Percentiles rank a stretch among this genome's conserved stretches.
These are phyloP conservation scores for Xiphophorus hellerii DNA, from an alignment of 2,113 vertebrate species.

Conservation along the genomic window DNA sequence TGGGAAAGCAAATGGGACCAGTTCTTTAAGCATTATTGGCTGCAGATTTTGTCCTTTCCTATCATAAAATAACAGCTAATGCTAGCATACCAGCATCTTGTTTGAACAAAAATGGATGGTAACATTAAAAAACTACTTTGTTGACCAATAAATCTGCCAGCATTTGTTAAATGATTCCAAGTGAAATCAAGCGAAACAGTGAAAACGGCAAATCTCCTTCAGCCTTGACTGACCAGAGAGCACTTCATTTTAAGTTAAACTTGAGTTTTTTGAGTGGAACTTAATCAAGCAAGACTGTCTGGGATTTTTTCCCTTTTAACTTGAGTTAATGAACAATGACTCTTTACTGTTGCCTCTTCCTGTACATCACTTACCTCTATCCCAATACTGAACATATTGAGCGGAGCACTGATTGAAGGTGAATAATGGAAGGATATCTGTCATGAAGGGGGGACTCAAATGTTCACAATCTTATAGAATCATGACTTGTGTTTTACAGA, in stretches of 20 bases:
- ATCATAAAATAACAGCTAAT: no score
- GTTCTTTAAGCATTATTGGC: not conserved
- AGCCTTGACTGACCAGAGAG: constrained; percentile 40
- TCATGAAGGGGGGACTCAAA: not conserved
- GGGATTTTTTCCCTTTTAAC: constrained; percentile 50
- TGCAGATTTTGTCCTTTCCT: no score
- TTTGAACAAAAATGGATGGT: not conserved
- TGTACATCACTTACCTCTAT: constrained; percentile 1
- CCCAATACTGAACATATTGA: not conserved
- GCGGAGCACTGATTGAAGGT: not conserved
- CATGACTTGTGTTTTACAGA: constrained; percentile 39
- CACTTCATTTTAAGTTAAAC: constrained; percentile 23
- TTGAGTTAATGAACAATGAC: constrained; percentile 72
- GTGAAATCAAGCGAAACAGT: constrained; percentile 22
- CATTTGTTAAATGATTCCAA: constrained; percentile 1
- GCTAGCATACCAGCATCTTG: not conserved
- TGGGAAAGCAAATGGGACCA: constrained; percentile 13
- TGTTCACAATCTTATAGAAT: not conserved
- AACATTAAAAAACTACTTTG: not conserved
- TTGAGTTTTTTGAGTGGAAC: constrained; percentile 24
- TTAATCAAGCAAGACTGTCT: constrained; percentile 70
- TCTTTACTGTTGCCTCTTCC: constrained; percentile 54
- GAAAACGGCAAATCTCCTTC: constrained; percentile 3
- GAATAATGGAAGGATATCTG: not conserved
- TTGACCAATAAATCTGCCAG: not conserved